These are phyloP conservation scores for Autographa pulchrina DNA, from an alignment of 2,888 invertebrate genomes.

Conservation along the genomic window DNA sequence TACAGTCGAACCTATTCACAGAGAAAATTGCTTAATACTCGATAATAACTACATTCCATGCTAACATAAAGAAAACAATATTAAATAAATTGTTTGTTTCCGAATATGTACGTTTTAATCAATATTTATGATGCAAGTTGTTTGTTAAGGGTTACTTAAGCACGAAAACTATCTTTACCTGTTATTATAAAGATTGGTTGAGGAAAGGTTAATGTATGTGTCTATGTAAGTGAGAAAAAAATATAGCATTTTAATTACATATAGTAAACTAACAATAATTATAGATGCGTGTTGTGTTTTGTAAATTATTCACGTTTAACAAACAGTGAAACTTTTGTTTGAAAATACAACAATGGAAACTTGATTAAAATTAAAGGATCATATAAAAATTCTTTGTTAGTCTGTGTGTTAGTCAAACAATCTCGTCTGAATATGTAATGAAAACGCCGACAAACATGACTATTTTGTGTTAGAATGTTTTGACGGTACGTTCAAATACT, in stretches of 20 bases:
- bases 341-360: constrained; percentile 33
- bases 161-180: neutral
- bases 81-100: neutral
- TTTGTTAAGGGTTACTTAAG: neutral
- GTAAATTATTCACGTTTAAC: neutral
- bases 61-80: constrained; percentile 1
- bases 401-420: constrained; percentile 52
- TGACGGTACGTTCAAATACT: constrained; percentile 53
- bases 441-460: constrained; percentile 49
- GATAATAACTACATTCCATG: constrained; percentile 33
- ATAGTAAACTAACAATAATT: neutral
- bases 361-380: constrained; percentile 51
- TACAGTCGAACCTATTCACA: constrained; percentile 34
- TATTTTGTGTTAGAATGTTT: constrained; percentile 44
- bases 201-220: no score
- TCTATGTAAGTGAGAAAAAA: neutral
- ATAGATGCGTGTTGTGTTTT: neutral
- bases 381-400: constrained; percentile 49
- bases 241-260: neutral
- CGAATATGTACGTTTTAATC: neutral
- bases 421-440: constrained; percentile 50
- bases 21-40: constrained; percentile 52
- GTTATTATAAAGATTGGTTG: no score
- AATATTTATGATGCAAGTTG: neutral
- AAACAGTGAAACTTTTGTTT: constrained; percentile 18